phyloP scores from a whole-genome alignment of 2,113 vertebrate species.

The Bubalus kerabau region DNA sequence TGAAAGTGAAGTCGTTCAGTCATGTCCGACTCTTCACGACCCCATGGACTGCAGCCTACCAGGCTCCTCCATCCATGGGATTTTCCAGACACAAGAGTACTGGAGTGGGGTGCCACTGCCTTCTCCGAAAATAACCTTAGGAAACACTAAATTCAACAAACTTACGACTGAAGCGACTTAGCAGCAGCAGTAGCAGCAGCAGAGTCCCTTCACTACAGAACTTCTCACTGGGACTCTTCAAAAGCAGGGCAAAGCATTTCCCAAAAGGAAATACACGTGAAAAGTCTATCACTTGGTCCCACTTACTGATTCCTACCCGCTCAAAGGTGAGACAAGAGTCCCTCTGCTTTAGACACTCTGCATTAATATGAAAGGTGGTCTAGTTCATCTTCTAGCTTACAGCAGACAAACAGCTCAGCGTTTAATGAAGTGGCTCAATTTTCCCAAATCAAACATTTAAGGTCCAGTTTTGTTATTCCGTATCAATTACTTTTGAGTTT shows the following conservation, averaged over 20 bases:
- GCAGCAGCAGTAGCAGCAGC: background rate
- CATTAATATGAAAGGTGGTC: background rate
- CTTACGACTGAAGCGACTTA: too few relatives aligned
- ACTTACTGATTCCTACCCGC: background rate
- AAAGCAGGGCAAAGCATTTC: background rate
- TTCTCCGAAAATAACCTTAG: background rate
- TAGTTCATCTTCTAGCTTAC: conserved; percentile 4
- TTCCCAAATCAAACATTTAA: conserved; percentile 25
- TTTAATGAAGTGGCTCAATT: background rate
- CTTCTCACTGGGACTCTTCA: background rate
- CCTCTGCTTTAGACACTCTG: background rate
- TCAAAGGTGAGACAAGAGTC: background rate
- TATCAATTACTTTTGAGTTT: conserved; percentile 10
- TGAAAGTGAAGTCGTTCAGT: too few relatives aligned
- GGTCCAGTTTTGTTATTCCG: background rate
- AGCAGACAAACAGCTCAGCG: background rate
- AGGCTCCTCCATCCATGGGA: too few relatives aligned
- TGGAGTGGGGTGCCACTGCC: too few relatives aligned
- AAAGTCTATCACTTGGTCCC: background rate
- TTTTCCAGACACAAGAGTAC: too few relatives aligned
- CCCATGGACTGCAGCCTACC: too few relatives aligned
- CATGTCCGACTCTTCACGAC: too few relatives aligned
- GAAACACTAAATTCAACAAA: conserved; percentile 1
- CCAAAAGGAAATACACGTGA: background rate
- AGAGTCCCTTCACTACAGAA: background rate